Base-by-base conservation (phyloP, 2,797 vertebrate species). In the Fistularia tabacaria region DNA sequence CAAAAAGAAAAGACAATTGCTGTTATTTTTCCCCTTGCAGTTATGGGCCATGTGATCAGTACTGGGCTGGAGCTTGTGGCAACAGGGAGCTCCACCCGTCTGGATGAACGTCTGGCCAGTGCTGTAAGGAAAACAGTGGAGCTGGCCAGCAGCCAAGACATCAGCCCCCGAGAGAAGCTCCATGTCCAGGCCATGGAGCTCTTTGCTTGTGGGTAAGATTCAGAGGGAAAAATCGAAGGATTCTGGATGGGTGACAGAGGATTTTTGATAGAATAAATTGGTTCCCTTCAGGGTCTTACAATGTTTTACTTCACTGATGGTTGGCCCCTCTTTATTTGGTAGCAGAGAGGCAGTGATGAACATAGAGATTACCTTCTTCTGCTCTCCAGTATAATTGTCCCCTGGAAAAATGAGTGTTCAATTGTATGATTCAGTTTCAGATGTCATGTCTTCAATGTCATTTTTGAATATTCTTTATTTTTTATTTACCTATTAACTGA, bases 21-120 rank as follows among this genome's bases (percentile, higher is more conserved):
- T 56, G 12, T 54, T n/a, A 0, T 54, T 15, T 62, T 1, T 58
- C 54, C 13, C 57, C 51, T 14, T 61, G 45, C 67, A 99, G 97
- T 88, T 1, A 96, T 98, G 97, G 97, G 97, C 7, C 91, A 93
- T 0, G 93, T 93, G 81, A 88, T 98, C 45, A 70, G 88, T 2
- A 94, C 92, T 0, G 95, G 97, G 1, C 79, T 98, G 56, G 77
- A 92, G 73, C 84, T 99, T 59, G 62, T 93, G 6, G 92, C 89
- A 3, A 92, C 92, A 0, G 82, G 85, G 0, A 92, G 67, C 71
- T 93, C 93, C 0, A 73, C 90, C 59, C 73, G 85, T 10, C 81
- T 91, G 14, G 81, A 94, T 69, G 66, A 85, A 56, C 89, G 88
- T 10, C 86, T 99, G 73, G 91, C 85, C 38, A 49, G 51, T 0